Evolutionary conservation across 2,113 vertebrate species (phyloP), one percentile per base, ranked within the genome.

Genomic region (Arenaria interpres): DNA sequence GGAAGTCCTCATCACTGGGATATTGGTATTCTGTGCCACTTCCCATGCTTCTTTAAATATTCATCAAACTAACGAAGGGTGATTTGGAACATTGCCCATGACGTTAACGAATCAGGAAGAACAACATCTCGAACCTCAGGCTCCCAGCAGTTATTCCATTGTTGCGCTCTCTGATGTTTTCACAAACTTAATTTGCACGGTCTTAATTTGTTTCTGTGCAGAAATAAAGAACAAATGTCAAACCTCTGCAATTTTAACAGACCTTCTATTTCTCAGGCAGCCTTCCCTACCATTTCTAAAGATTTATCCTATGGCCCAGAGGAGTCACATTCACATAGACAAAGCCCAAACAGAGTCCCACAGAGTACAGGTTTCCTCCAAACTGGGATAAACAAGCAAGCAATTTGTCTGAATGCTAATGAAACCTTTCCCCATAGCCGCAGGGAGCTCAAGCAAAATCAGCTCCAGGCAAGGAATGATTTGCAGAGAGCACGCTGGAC

Each of bases 151-250:
- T 76, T 78, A 88, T 66, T 57, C 75, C 63, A 46, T 24, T 71
- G 76, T 66, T 92, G 69, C 8, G 4, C 37, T 48, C 72, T 77
- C 86, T 90, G 83, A 81, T 93, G 89, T 95, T 96, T 88, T 84
- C 93, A 90, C 86, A 78, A 95, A 92, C 86, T 74, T 90, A 46
- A 92, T 95, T 95, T 96, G 80, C 83, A 90, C 2, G 2, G 46
- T 80, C 46, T 59, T 79, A 69, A 84, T 86, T 86, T 88, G 59
- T 62, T 93, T 80, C 85, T 37, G 24, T 39, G 25, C 21, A 80
- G 79, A 86, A 86, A 90, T 54, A 76, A 88, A 96, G 75, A 92
- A 69, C 28, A 89, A 93, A 88, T 63, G 73, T 63, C 83, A 83
- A 92, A 41, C 1, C 24, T 8, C 23, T 69, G 33, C n/a, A 67